phyloP scores from a whole-genome alignment of 2,797 vertebrate species.

The Tympanoctomys barrerae region DNA sequence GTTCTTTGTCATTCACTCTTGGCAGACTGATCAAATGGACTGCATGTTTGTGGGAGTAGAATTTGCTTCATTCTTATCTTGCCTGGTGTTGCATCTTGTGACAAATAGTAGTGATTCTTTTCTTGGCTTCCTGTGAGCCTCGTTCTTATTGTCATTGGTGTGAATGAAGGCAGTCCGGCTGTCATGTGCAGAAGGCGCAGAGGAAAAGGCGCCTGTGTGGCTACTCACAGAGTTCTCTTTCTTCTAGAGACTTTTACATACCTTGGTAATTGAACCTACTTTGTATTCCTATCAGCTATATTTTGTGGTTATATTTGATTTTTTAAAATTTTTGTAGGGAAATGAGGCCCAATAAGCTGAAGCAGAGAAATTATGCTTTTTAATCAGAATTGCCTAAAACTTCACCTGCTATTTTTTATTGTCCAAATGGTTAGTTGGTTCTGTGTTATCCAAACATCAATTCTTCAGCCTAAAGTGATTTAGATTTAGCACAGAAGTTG shows the following conservation, averaged over 20 bases:
- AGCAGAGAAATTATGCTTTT: slow-evolving; percentile 22
- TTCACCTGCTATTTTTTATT: slow-evolving; percentile 43
- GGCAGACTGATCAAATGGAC: slow-evolving; percentile 9
- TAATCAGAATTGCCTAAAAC: slow-evolving; percentile 52
- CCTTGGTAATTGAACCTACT: background rate
- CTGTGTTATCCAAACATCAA: slow-evolving; percentile 70
- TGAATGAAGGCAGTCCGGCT: background rate
- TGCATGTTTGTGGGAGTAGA: background rate
- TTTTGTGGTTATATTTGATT: background rate
- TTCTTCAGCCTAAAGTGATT: slow-evolving; percentile 69
- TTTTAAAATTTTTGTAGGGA: background rate
- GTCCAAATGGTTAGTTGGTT: slow-evolving; percentile 12
- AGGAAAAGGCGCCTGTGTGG: background rate
- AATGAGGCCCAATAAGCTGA: slow-evolving; percentile 10
- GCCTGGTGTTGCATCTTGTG: background rate
- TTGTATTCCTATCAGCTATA: background rate
- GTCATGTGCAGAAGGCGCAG: too few relatives aligned
- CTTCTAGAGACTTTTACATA: background rate
- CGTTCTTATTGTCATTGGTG: background rate
- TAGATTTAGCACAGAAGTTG: slow-evolving; percentile 73
- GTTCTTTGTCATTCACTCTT: background rate
- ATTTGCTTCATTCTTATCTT: slow-evolving; percentile 12
- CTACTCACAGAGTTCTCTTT: background rate
- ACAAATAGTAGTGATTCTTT: background rate
- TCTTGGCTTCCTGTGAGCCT: background rate